A percentile compares a stretch with the other conserved stretches of the same genome.
These are phyloP conservation scores for Seira ritae DNA, from an alignment of 2,888 invertebrate species.

Conservation along the genomic window DNA sequence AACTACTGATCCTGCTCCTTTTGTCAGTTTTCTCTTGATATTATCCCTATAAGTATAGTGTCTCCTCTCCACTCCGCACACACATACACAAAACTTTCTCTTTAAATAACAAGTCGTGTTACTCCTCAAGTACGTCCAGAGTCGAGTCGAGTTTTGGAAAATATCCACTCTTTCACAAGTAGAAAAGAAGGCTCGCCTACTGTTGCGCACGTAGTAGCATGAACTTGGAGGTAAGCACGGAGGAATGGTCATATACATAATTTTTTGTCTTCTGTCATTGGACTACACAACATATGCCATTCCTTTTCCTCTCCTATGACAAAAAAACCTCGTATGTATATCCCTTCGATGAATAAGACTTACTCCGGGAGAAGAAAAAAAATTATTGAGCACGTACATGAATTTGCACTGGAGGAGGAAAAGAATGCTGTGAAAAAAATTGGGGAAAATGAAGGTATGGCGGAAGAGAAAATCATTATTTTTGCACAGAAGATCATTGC, in stretches of 20 bases:
- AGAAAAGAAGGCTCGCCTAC: not conserved
- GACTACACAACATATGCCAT: not conserved
- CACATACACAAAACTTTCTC: slow-evolving; percentile 8
- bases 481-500: no score
- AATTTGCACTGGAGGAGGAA: no score
- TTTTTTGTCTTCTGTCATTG: not conserved
- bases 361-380: no score
- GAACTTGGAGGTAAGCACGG: not conserved
- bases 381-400: no score
- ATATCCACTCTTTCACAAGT: not conserved
- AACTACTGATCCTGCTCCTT: no score
- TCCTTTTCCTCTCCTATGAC: not conserved
- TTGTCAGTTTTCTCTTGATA: no score
- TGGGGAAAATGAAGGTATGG: no score
- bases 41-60: no score
- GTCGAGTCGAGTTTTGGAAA: no score
- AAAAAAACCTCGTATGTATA: not conserved
- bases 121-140: not conserved
- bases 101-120: not conserved
- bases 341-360: no score
- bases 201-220: not conserved
- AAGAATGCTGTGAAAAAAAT: no score
- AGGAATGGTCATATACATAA: not conserved
- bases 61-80: not conserved
- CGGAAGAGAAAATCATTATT: no score